Evolutionary conservation across 2,797 vertebrate species (phyloP).

Genomic region (Smutsia temminckii): DNA sequence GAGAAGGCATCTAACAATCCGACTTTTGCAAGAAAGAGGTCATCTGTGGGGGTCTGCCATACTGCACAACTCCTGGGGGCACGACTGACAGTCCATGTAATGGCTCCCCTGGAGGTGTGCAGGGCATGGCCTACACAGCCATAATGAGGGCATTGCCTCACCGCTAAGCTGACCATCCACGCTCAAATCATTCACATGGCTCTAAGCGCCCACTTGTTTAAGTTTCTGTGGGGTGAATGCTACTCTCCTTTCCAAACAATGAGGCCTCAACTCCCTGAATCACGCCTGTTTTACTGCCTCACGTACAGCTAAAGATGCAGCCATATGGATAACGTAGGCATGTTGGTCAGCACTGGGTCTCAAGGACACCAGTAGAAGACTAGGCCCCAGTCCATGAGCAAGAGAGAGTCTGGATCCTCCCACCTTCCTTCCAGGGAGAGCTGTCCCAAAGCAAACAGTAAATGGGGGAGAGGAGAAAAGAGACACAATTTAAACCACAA

Average conservation of each 20-base stretch:
- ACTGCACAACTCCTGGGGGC: background rate
- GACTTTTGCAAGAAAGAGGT: background rate
- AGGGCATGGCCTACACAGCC: too few relatives aligned
- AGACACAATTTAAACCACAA: background rate
- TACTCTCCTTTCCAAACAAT: background rate
- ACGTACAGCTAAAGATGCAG: background rate
- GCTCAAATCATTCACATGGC: background rate
- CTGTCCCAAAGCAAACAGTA: background rate
- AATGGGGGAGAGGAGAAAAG: background rate
- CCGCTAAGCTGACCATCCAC: background rate
- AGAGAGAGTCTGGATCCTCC: background rate
- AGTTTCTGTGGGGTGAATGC: background rate
- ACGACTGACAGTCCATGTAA: rapidly evolving
- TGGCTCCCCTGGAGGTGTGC: background rate
- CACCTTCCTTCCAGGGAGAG: background rate
- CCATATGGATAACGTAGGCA: background rate
- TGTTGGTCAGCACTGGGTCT: background rate
- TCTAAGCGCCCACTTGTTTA: background rate
- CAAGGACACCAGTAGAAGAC: background rate
- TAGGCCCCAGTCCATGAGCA: background rate
- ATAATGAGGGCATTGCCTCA: background rate
- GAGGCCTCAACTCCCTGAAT: background rate
- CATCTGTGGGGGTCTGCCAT: rapidly evolving
- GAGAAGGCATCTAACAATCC: background rate
- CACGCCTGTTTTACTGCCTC: background rate